A percentile compares a stretch with the other conserved stretches of the same genome.
Conservation (phyloP, 2,888 invertebrate species). For the Nomada flava region DNA sequence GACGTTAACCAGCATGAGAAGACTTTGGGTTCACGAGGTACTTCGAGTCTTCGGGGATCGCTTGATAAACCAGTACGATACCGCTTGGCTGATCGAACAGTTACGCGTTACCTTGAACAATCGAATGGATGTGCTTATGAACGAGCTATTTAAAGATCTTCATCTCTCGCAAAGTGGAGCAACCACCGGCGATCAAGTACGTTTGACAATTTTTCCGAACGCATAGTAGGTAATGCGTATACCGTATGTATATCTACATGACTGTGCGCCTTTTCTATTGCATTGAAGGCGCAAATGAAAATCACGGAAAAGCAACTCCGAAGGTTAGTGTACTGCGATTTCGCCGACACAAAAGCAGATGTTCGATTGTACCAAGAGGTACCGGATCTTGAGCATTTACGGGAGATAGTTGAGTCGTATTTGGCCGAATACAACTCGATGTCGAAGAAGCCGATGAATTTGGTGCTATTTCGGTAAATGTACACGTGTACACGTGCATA, state of each 20-base stretch:
- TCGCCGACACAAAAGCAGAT: constrained; percentile 97
- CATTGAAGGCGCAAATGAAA: constrained; percentile 68
- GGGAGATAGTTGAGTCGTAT: constrained; percentile 94
- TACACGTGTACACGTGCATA: not conserved
- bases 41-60: constrained; percentile 97
- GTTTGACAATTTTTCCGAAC: not conserved
- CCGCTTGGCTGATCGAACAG: constrained; percentile 91
- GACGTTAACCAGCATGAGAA: constrained; percentile 93
- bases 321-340: constrained; percentile 96
- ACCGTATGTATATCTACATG: too few relatives aligned
- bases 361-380: constrained; percentile 95
- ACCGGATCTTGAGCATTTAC: constrained; percentile 91
- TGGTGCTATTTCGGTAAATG: constrained; percentile 92
- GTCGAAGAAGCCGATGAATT: constrained; percentile 98
- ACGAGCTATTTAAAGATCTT: constrained; percentile 89
- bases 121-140: constrained; percentile 89
- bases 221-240: too few relatives aligned
- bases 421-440: constrained; percentile 96
- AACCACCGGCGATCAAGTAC: not conserved
- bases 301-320: constrained; percentile 93
- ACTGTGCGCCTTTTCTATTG: not conserved
- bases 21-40: constrained; percentile 97
- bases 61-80: constrained; percentile 93
- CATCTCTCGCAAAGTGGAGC: not conserved
- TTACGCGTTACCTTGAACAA: constrained; percentile 87